phyloP scores from a whole-genome alignment of 2,113 vertebrate genomes.

The Colinus virginianus region DNA sequence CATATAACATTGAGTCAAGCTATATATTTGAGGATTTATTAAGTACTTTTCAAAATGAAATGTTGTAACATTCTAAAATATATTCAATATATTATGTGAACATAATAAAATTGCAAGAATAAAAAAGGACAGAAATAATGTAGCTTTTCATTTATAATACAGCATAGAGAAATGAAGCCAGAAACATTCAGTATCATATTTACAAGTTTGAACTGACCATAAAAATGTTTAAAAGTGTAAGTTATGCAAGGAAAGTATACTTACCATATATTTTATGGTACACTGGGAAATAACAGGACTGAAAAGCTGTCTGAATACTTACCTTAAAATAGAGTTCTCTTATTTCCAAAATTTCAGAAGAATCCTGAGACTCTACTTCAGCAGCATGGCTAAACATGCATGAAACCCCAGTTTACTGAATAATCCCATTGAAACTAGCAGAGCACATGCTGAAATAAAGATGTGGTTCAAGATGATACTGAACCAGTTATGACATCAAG shows the following conservation, averaged over 20 bases:
- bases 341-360: background rate
- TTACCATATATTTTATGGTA: background rate
- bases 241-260: background rate
- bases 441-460: background rate
- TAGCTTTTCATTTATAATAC: background rate
- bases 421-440: background rate
- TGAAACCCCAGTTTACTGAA: background rate
- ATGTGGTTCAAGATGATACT: background rate
- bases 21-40: background rate
- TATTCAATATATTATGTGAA: background rate
- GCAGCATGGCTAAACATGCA: background rate
- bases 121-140: background rate
- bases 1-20: background rate
- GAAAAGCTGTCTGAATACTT: background rate
- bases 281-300: background rate
- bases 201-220: background rate
- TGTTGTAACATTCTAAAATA: background rate
- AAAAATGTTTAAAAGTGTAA: background rate
- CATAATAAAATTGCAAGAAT: background rate
- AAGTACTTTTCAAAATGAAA: background rate
- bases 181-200: background rate
- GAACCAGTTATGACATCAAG: background rate
- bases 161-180: background rate
- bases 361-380: background rate
- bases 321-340: background rate